Base-by-base conservation (phyloP, 2,113 vertebrate genomes). In the Cochlearius cochlearius region DNA sequence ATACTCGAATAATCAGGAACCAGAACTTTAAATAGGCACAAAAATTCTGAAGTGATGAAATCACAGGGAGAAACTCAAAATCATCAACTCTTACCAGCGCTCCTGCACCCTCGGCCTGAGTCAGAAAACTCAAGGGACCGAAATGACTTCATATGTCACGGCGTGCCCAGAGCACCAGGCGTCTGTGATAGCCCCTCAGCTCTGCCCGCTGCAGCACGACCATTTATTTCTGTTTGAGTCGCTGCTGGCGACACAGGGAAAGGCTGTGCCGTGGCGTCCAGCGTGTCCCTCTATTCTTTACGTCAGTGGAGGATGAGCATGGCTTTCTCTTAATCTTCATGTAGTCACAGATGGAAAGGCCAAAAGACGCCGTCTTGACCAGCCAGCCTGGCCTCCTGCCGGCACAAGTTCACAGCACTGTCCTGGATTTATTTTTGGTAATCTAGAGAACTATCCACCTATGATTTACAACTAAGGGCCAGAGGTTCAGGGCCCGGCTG, bases 21-120 rank as follows among this genome's bases (percentile, higher is more conserved):
- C 38, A 38, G 36, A 74, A 66, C 34, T 80, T 90, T 41, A 90
- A 82, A 93, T 38, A 92, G 63, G 39, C 71, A 39, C 36, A 49
- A 36, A 95, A 96, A 5, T 12, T 50, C 75, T 79, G 45, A 88
- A 80, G 75, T 86, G 82, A 88, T 92, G 91, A 94, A 96, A 94
- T 90, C 78, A 58, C 7, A n/a, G 43, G 45, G 38, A 93, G 56
- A 83, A 92, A 58, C 58, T 79, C 39, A 32, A 68, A 72, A 25
- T 60, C 91, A 73, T 30, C 58, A 52, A 4, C 50, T 71, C 58
- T 64, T 23, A 26, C 10, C 26, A 22, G 34, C 25, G 74, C 29
- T 69, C 56, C 66, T 43, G 75, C 39, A 58, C 34, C 62, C 67
- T 56, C 55, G 38, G 62, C 7, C 14, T 92, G 88, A 90, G 63